These are phyloP conservation scores for Plestiodon gilberti DNA, from an alignment of 2,113 vertebrate species.

Conservation along the genomic window DNA sequence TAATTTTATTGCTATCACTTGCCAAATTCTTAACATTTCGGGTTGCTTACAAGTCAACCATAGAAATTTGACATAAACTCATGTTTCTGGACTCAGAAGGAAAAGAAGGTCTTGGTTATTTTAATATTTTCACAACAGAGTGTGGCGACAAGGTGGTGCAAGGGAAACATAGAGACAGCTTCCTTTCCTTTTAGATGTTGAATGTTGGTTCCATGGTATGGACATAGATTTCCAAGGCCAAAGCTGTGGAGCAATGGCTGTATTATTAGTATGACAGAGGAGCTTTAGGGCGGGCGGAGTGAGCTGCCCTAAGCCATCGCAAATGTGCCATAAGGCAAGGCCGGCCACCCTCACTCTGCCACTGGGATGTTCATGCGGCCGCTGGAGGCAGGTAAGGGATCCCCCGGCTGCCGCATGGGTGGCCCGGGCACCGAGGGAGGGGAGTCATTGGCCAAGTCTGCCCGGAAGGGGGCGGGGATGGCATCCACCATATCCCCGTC, in stretches of 20 bases:
- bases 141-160: neutral
- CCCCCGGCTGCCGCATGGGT: too few relatives aligned
- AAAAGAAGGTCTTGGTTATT: neutral
- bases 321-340: too few relatives aligned
- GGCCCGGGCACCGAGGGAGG: too few relatives aligned
- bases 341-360: too few relatives aligned
- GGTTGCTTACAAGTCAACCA: neutral
- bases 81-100: neutral
- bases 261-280: neutral
- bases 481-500: too few relatives aligned
- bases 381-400: too few relatives aligned
- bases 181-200: neutral
- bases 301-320: too few relatives aligned
- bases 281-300: too few relatives aligned
- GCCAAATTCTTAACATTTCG: conserved; percentile 10
- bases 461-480: too few relatives aligned
- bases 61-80: neutral
- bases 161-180: neutral
- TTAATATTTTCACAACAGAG: neutral
- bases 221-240: neutral
- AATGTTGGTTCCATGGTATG: neutral
- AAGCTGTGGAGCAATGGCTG: neutral
- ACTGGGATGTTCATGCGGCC: too few relatives aligned
- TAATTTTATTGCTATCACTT: neutral
- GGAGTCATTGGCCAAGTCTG: too few relatives aligned